A percentile compares a stretch with the other conserved stretches of the same genome.
These are phyloP conservation scores for Rutpela maculata DNA, from an alignment of 2,888 invertebrate species.

Conservation along the genomic window DNA sequence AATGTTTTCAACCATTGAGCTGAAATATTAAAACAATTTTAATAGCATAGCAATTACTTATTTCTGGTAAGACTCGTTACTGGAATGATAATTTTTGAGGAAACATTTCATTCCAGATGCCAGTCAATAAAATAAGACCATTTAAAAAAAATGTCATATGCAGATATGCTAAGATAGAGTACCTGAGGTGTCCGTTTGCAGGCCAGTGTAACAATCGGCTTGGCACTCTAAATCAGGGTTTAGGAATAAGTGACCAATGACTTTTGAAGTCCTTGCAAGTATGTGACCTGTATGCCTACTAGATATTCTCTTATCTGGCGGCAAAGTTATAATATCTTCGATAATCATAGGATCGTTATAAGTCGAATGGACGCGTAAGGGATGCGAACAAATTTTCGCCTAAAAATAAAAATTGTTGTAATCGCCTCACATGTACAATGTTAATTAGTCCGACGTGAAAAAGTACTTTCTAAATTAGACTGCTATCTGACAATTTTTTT, in stretches of 20 bases:
- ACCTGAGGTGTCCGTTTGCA: constrained; percentile 82
- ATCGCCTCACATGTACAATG: neutral
- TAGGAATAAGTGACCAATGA: constrained; percentile 81
- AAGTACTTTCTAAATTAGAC: neutral
- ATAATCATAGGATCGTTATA: constrained; percentile 89
- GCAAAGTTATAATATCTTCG: constrained; percentile 79
- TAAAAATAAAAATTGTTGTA: constrained; percentile 69
- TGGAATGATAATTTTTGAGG: neutral
- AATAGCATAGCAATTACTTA: neutral
- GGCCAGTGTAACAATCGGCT: constrained; percentile 86
- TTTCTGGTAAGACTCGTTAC: neutral
- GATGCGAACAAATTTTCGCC: constrained; percentile 87
- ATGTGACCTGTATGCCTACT: constrained; percentile 75
- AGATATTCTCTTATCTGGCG: constrained; percentile 79
- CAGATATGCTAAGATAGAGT: constrained; percentile 54
- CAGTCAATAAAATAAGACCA: neutral
- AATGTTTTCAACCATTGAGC: constrained; percentile 82
- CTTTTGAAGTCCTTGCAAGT: constrained; percentile 74
- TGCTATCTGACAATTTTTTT: neutral
- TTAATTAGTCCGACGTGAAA: neutral
- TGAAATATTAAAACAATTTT: constrained; percentile 69
- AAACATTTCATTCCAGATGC: neutral
- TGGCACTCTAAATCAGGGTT: constrained; percentile 84
- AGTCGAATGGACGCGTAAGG: constrained; percentile 87
- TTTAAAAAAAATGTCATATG: constrained; percentile 31